These are phyloP conservation scores for Geococcyx californianus DNA, from an alignment of 2,113 vertebrate species.

Conservation along the genomic window DNA sequence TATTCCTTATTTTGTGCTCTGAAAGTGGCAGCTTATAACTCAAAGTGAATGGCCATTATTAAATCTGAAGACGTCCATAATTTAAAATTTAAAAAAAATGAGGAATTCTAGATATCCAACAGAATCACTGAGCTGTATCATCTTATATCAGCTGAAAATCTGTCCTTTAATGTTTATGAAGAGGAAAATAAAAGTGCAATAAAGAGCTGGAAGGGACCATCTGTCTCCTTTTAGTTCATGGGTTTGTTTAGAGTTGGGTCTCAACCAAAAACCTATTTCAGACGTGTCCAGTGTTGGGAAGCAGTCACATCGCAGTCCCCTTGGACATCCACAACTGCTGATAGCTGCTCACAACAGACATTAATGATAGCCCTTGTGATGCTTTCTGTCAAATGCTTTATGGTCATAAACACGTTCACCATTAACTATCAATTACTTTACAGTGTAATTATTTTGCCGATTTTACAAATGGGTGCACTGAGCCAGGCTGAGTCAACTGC, in stretches of 20 bases:
- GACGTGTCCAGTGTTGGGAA: neutral
- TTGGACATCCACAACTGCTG: neutral
- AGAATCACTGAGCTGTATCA: neutral
- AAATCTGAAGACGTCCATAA: neutral
- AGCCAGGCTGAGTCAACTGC: neutral
- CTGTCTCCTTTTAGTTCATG: neutral
- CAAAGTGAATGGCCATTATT: neutral
- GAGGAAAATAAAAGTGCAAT: neutral
- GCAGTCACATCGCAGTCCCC: neutral
- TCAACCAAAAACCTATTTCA: neutral
- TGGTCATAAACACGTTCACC: neutral
- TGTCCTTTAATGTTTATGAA: neutral
- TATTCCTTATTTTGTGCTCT: neutral
- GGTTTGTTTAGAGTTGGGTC: neutral
- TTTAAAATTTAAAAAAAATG: neutral
- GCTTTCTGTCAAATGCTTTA: neutral
- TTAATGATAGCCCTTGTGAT: slow-evolving; percentile 4
- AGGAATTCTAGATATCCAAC: neutral
- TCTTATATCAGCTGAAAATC: neutral
- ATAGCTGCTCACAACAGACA: neutral
- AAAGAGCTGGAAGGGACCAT: neutral
- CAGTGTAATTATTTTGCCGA: neutral
- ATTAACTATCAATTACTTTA: slow-evolving; percentile 12
- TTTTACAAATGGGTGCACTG: neutral
- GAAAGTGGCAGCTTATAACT: neutral